Evolutionary conservation across 2,888 invertebrate species (phyloP), one percentile per base, ranked within the genome.

Genomic region (Odontomyia ornata): DNA sequence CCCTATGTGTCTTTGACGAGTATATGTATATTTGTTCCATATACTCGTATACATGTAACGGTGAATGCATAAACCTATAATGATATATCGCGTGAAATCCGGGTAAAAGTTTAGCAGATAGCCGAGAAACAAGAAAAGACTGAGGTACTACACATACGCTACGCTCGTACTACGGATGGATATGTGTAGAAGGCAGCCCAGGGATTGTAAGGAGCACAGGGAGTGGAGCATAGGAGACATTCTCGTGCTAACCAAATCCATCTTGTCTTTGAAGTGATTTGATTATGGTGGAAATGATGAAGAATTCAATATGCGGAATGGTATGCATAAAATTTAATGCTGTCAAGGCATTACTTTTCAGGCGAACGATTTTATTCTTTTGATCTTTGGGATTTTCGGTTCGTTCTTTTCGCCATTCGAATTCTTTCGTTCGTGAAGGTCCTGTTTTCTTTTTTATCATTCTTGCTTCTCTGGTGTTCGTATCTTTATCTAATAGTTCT

Each of bases 241-340:
- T 64, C 25, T 21, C 43, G 7, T 23, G 28, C 36, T 60, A 57
- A 73, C 73, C 57, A 73, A 57, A 73, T 36, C 73, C 36, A 57
- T 73, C 43, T 60, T 57, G 73, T 73, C 60, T 73, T 73, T 57
- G 57, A 73, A 60, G 60, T 73, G 73, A 73, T 73, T 73, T 73
- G 73, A 73, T 73, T 73, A 73, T 73, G 73, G 73, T 73, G 73
- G 60, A 73, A 73, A 73, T 73, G 57, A 43, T 60, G 57, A 57
- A 73, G 73, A 73, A 73, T 73, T 73, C 73, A 73, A 73, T 73
- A 73, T 57, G 73, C 60, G 36, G 60, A 60, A 73, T 73, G 73
- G 60, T 73, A 57, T 57, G 73, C 73, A 73, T 73, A 73, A 69
- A 69, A 69, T 69, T 69, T 30, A 25, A 69, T 69, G 69, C 25